Base-by-base conservation (phyloP, 2,888 invertebrate genomes). In the Aquatica leii region DNA sequence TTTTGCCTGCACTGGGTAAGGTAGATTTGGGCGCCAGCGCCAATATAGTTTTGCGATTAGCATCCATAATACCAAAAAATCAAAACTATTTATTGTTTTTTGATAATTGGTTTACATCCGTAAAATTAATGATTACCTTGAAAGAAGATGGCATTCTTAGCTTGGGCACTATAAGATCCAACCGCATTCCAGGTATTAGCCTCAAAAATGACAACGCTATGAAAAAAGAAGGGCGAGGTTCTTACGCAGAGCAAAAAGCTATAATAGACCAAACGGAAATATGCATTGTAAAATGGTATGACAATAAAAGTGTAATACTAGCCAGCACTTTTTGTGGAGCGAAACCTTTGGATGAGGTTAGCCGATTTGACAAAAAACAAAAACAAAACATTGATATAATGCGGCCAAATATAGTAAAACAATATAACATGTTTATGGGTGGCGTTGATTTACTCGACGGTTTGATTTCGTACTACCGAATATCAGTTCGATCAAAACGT, bases 311-410 rank as follows among this genome's bases (percentile, higher is more conserved):
- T 31, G 59, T 63, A 54, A 20, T 21, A 49, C 51, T 68, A 15
- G 59, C 58, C 24, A 62, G 59, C 59, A 61, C 61, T 4, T 66
- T 68, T 66, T 61, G 55, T 24, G 40, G 54, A 53, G 21, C 50
- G n/a, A 48, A 61, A 50, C 61, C 62, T 59, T 12, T 58, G 50
- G 67, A 68, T 54, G 43, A 40, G 40, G 59, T 59, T 50, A 55
- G 63, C 50, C 57, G 66, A 49, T 68, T 62, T 59, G 68, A 64
- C 49, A 49, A 51, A 56, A 66, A 57, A 56, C 57, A 48, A 20
- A 66, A 64, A 1, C 59, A 43, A 51, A 61, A 52, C 18, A 65
- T 65, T 15, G 57, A 62, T 21, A 57, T 67, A 43, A 12, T 59
- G 34, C 51, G 43, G n/a, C n/a, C n/a, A n/a, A n/a, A n/a, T n/a